phyloP scores from a whole-genome alignment of 2,113 vertebrate genomes.

The Cavia aperea region DNA sequence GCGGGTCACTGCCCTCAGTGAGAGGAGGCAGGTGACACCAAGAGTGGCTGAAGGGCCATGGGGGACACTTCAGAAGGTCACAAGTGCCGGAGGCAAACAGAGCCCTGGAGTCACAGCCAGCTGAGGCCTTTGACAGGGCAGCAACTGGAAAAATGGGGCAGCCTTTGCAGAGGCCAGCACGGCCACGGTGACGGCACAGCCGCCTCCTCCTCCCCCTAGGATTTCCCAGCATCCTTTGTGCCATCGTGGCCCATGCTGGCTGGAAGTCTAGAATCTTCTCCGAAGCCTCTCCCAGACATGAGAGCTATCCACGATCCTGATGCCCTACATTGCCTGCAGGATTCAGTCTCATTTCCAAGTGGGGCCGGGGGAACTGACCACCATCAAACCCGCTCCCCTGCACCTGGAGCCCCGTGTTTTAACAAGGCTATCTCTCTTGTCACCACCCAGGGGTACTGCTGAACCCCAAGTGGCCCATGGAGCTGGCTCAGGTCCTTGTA shows the following conservation, averaged over 20 bases:
- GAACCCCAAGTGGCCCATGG: rapidly evolving
- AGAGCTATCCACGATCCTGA: not conserved
- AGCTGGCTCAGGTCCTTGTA: rapidly evolving
- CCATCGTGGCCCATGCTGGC: rapidly evolving
- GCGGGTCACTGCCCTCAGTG: not conserved
- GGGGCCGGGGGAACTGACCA: not conserved
- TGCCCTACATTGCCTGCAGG: not conserved
- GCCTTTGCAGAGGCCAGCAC: not conserved
- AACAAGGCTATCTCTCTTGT: rapidly evolving
- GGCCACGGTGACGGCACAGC: no score
- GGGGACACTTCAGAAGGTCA: not conserved
- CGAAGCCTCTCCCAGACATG: rapidly evolving
- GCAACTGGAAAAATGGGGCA: rapidly evolving
- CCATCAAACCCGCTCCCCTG: rapidly evolving
- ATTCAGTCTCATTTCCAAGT: rapidly evolving
- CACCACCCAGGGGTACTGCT: rapidly evolving
- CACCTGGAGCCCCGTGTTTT: not conserved
- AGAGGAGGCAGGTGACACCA: not conserved
- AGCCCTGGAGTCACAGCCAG: not conserved
- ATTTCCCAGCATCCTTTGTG: not conserved
- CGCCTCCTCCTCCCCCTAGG: not conserved
- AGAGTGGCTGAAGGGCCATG: rapidly evolving
- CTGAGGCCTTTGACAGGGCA: not conserved
- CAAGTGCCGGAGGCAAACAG: not conserved
- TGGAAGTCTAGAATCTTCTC: not conserved